These are phyloP conservation scores for Salvator merianae DNA, from an alignment of 2,113 vertebrate species.

Conservation along the genomic window DNA sequence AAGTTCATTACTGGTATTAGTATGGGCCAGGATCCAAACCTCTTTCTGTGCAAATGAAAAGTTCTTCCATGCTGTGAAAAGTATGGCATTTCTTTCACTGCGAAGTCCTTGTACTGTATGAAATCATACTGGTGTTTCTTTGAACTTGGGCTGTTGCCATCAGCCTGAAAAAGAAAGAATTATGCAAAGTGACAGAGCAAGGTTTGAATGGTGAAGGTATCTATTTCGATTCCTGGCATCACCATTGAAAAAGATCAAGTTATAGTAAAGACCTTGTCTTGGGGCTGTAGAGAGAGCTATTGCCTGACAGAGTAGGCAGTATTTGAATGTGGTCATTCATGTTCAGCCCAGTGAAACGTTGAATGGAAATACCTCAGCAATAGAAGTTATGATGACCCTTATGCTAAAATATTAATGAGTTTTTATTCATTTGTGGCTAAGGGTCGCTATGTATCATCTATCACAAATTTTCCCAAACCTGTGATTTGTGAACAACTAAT, in stretches of 20 bases:
- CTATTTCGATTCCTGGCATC: background rate
- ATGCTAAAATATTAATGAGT: background rate
- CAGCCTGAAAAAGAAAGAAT: background rate
- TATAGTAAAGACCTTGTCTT: background rate
- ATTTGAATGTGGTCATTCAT: background rate
- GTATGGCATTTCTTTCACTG: background rate
- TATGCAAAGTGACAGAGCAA: background rate
- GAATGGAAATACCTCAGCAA: background rate
- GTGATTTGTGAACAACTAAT: too few species aligned
- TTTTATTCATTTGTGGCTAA: too few species aligned
- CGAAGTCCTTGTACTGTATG: background rate
- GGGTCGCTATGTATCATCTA: too few species aligned
- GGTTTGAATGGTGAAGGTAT: background rate
- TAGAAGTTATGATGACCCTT: background rate
- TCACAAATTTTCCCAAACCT: too few species aligned
- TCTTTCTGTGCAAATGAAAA: background rate
- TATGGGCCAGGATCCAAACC: background rate
- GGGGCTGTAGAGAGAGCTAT: too few species aligned
- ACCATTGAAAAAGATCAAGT: background rate
- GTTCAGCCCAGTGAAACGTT: background rate
- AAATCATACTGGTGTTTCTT: background rate
- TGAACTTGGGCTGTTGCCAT: background rate
- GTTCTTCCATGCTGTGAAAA: background rate
- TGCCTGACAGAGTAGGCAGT: background rate
- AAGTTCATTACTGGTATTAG: background rate